phyloP scores from a whole-genome alignment of 1,140 invertebrate species.

The Euwallacea fornicatus region DNA sequence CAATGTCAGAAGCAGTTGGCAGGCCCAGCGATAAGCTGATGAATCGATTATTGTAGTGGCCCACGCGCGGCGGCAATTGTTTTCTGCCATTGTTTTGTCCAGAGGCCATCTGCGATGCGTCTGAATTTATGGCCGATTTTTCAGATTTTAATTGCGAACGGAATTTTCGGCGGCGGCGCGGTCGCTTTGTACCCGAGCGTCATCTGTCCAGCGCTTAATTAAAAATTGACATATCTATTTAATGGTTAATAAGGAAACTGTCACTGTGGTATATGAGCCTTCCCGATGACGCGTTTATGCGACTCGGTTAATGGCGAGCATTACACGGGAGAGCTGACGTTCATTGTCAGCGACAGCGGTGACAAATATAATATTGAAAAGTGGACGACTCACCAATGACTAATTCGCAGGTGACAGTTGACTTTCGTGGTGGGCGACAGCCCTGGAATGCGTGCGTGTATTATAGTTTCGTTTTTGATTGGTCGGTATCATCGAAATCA shows the following conservation, averaged over 20 bases:
- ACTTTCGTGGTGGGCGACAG: too few species aligned
- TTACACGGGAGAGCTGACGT: neutral
- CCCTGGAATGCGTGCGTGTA: too few species aligned
- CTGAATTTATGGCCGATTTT: conserved; percentile 33
- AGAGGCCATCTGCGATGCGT: conserved; percentile 31
- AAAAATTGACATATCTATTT: conserved; percentile 28
- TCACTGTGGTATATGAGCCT: neutral
- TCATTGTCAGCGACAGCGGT: too few species aligned
- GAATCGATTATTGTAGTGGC: conserved; percentile 36
- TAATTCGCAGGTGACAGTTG: too few species aligned
- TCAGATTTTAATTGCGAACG: conserved; percentile 35
- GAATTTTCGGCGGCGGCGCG: conserved; percentile 15
- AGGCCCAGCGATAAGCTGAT: conserved; percentile 37
- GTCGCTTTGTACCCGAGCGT: neutral
- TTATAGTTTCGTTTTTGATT: too few species aligned
- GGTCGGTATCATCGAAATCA: too few species aligned
- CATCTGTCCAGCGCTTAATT: conserved; percentile 26
- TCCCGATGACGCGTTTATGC: too few species aligned
- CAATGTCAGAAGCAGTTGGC: conserved; percentile 34
- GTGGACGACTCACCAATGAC: too few species aligned
- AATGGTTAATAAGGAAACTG: conserved; percentile 3
- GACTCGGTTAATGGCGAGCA: too few species aligned
- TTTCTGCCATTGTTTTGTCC: conserved; percentile 36
- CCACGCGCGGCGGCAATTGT: conserved; percentile 36
- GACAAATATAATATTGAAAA: too few species aligned